Evolutionary conservation across 2,797 vertebrate species (phyloP).

Genomic region (Sardinella longiceps): DNA sequence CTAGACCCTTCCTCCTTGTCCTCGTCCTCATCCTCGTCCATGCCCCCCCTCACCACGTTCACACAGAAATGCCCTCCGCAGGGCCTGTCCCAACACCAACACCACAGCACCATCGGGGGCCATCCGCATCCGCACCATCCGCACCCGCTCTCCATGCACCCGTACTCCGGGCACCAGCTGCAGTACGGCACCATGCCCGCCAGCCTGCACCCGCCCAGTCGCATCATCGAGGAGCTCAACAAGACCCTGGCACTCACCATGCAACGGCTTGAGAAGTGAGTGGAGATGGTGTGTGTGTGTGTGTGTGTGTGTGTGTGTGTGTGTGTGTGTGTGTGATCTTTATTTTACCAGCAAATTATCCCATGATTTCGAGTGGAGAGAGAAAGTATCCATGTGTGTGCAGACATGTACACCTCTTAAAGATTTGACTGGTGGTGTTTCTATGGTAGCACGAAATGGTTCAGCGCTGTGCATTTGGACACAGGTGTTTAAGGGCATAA

Average conservation of each 20-base stretch:
- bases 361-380: no score
- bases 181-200: constrained; percentile 87
- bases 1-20: constrained; percentile 75
- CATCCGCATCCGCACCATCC: neutral
- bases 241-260: constrained; percentile 97
- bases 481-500: neutral
- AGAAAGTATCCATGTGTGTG: no score
- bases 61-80: constrained; percentile 85
- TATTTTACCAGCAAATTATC: no score
- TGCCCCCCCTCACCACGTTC: constrained; percentile 73
- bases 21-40: constrained; percentile 50
- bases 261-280: constrained; percentile 97
- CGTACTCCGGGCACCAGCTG: constrained; percentile 86
- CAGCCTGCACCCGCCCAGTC: constrained; percentile 82
- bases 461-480: neutral
- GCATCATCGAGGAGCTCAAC: constrained; percentile 98
- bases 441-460: neutral
- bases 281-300: neutral
- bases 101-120: constrained; percentile 70
- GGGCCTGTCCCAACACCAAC: constrained; percentile 77
- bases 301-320: neutral
- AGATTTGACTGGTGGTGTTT: neutral
- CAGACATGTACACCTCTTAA: no score
- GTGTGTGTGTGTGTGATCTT: neutral
- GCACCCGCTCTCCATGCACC: constrained; percentile 48